phyloP scores from a whole-genome alignment of 2,113 vertebrate species.

The Leptobrachium ailaonicum region DNA sequence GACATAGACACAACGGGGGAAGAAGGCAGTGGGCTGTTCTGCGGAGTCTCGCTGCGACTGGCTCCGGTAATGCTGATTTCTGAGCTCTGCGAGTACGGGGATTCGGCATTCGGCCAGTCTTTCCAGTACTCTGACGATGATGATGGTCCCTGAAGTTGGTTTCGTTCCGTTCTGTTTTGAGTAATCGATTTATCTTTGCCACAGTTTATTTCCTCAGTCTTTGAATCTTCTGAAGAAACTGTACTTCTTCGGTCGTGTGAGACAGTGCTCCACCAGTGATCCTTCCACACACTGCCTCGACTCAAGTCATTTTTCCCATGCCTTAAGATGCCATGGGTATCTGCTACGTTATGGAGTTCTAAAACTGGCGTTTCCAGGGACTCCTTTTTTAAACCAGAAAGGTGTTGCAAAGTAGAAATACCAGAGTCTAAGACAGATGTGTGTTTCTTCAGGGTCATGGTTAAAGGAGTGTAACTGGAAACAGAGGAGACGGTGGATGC shows the following conservation, averaged over 20 bases:
- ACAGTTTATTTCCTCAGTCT: conserved; percentile 78
- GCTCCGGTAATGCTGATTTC: conserved; percentile 80
- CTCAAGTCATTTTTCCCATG: conserved; percentile 78
- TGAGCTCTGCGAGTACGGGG: conserved; percentile 81
- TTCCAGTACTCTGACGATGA: conserved; percentile 85
- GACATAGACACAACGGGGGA: conserved; percentile 76
- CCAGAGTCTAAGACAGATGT: conserved; percentile 68
- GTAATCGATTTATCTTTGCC: conserved; percentile 70
- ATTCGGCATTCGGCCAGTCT: conserved; percentile 82
- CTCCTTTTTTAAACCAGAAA: conserved; percentile 82
- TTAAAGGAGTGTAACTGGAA: conserved; percentile 82
- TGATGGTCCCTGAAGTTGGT: conserved; percentile 71
- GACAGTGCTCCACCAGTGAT: conserved; percentile 91
- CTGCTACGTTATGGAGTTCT: conserved; percentile 71
- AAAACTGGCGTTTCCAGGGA: conserved; percentile 67
- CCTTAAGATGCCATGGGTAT: conserved; percentile 71
- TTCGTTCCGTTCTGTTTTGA: conserved; percentile 70
- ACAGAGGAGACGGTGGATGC: conserved; percentile 72
- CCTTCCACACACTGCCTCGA: conserved; percentile 82
- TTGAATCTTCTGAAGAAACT: conserved; percentile 67
- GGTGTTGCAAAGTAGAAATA: conserved; percentile 76
- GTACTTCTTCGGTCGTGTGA: conserved; percentile 77
- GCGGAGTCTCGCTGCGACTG: conserved; percentile 80
- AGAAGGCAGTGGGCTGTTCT: conserved; percentile 83
- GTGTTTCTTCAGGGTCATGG: conserved; percentile 87